Evolutionary conservation across 2,797 vertebrate genomes (phyloP).

Genomic region (Malacoctenus gilli): DNA sequence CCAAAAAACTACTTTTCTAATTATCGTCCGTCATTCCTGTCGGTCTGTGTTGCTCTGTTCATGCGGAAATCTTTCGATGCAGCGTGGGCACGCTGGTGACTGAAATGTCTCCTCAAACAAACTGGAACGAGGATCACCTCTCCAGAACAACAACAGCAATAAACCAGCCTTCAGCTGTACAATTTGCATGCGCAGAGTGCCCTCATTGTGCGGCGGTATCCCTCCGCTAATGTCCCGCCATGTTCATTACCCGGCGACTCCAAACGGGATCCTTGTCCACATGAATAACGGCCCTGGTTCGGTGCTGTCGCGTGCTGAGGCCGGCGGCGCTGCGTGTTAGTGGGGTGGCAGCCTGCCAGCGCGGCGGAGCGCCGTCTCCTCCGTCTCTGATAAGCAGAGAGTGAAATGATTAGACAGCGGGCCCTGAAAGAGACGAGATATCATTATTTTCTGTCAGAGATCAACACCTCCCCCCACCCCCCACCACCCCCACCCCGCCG

Average conservation of each 20-base stretch:
- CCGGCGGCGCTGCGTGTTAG: slow-evolving; percentile 7
- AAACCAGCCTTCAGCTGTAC: not conserved
- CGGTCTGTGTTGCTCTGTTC: too few relatives aligned
- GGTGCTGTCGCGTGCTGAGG: too few relatives aligned
- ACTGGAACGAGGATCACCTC: not conserved
- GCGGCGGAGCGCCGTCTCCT: slow-evolving; percentile 7
- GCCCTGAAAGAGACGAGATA: slow-evolving; percentile 51
- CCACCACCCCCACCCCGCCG: not conserved
- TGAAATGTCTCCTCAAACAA: too few relatives aligned
- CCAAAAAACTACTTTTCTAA: too few relatives aligned
- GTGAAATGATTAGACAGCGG: slow-evolving; percentile 50
- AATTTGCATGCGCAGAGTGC: not conserved
- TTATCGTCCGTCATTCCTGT: too few relatives aligned
- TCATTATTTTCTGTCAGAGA: slow-evolving; percentile 49
- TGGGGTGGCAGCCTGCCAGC: slow-evolving; percentile 29
- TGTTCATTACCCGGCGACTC: slow-evolving; percentile 8
- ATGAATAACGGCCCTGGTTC: too few relatives aligned
- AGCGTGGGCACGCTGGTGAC: too few relatives aligned
- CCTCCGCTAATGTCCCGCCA: too few relatives aligned
- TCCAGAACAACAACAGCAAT: not conserved
- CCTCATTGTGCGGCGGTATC: too few relatives aligned
- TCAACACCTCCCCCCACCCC: too few relatives aligned
- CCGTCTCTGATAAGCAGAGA: slow-evolving; percentile 40
- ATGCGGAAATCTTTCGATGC: too few relatives aligned
- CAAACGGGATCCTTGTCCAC: slow-evolving; percentile 18